Base-by-base conservation (phyloP, 2,113 vertebrate species). In the Caranx melampygus region DNA sequence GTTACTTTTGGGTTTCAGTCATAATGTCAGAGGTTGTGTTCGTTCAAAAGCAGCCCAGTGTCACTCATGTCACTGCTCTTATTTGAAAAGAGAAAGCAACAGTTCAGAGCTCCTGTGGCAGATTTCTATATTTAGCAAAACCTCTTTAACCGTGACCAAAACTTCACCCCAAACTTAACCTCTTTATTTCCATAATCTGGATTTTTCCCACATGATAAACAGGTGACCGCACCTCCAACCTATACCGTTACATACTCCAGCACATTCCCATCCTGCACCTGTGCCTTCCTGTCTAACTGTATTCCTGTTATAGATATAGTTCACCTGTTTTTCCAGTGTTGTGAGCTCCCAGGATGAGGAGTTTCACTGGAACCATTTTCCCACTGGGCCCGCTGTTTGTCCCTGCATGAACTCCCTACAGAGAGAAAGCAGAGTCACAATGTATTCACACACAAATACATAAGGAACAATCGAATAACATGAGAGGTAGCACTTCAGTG, bases 251-350 rank as follows among this genome's bases (percentile, higher is more conserved):
- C 31, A 40, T 49, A 33, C 49, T 40, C 45, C 42, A 33, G 33
- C 34, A 47, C 33, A 4, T 0, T 12, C 14, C 8, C 34, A 35
- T 59, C 18, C 2, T 49, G 37, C 13, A 2, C 20, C 9, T 52
- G 26, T 42, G 54, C 15, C 74, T 84, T 26, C 10, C 15, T 33
- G n/a, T 15, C 3, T n/a, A 16, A 26, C 8, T 51, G 20, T 7
- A 20, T 14, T 44, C 8, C 49, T n/a, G 13, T 26, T 26, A 26
- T 26, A 26, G 26, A 26, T n/a, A 13, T 5, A 10, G 3, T 44
- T 66, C 75, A 92, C 91, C 91, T 84, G 91, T 91, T 85, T 92
- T 91, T 26, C 91, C 91, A 49, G 88, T 88, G 83, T 90, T 90
- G 5, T 87, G 87, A 58, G 81, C 75, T 70, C 91, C 91, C 60